Base-by-base conservation (phyloP, 1,140 invertebrate genomes). In the Drosophila burlai region DNA sequence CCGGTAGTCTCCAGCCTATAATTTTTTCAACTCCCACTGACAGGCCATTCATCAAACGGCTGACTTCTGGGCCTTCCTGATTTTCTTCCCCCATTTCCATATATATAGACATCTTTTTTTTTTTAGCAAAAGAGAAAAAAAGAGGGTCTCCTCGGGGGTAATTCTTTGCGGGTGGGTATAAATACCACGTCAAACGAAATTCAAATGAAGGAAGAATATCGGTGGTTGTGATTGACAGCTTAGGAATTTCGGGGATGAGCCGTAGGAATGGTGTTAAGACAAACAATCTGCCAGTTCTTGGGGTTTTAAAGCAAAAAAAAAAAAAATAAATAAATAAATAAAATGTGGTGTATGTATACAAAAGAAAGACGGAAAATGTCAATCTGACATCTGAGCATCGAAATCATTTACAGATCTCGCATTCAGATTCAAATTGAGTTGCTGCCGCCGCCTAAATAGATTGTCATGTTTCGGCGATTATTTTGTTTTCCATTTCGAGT, bases 1-100 rank as follows among this genome's bases (percentile, higher is more conserved):
- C 26, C 26, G 2, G 1, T 18, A 4, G 7, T 9, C 50, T 36
- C 21, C 11, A 9, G 52, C 34, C 9, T n/a, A 36, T 26, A 11
- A 38, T 55, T 55, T 43, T 18, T 24, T 38, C 4, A 0, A 50
- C 49, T 34, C 52, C 46, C 49, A 76, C 50, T 84, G 84, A 87
- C 84, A 87, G 84, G 52, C 63, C 84, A 87, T 87, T 89, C 84
- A 84, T 87, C 84, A 87, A 83, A 77, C 71, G 61, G 26, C 21
- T 52, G 58, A 54, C 65, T 58, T 76, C 24, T 58, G 50, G 13
- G 13, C 50, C 21, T 46, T 18, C 36, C n/a, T 29, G 26, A 34
- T 26, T 31, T 38, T 26, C 24, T 63, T 63, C 34, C 15, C 34
- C 26, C 36, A 21, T 29, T 11, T 38, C 15, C 18, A 50, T n/a